A percentile compares a stretch with the other conserved stretches of the same genome.
phyloP scores from a whole-genome alignment of 2,888 invertebrate genomes.

The Phyllotreta striolata region DNA sequence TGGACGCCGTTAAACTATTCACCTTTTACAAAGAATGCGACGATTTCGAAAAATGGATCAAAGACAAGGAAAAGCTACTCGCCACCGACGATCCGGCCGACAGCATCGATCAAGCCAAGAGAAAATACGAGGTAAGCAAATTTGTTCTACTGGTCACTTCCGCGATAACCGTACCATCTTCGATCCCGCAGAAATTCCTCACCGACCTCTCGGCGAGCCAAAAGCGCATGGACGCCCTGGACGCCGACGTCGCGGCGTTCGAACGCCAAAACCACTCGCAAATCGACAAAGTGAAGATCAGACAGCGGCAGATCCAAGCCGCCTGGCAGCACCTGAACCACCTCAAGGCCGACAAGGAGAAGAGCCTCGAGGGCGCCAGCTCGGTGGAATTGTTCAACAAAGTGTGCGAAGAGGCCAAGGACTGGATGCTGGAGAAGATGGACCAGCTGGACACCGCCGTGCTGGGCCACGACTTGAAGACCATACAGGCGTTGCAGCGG shows the following conservation, averaged over 20 bases:
- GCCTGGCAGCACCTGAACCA: slow-evolving; percentile 89
- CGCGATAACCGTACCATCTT: slow-evolving; percentile 1
- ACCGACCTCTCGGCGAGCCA: slow-evolving; percentile 95
- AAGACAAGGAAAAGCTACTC: slow-evolving; percentile 90
- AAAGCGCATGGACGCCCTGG: slow-evolving; percentile 88
- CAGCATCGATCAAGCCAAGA: slow-evolving; percentile 89
- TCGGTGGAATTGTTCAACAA: slow-evolving; percentile 95
- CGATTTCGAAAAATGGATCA: slow-evolving; percentile 97
- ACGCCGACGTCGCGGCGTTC: slow-evolving; percentile 86
- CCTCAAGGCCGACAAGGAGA: slow-evolving; percentile 88
- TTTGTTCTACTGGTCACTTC: not conserved
- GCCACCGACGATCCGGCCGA: slow-evolving; percentile 84
- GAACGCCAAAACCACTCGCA: slow-evolving; percentile 87
- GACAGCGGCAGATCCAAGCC: slow-evolving; percentile 85
- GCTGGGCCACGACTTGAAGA: slow-evolving; percentile 80
- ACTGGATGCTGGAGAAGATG: slow-evolving; percentile 98
- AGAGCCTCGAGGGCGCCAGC: slow-evolving; percentile 78
- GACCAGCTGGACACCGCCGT: slow-evolving; percentile 82
- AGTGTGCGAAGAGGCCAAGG: slow-evolving; percentile 94
- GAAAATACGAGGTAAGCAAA: slow-evolving; percentile 85
- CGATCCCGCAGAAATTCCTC: slow-evolving; percentile 75
- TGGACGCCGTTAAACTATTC: slow-evolving; percentile 91
- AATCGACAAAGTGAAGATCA: slow-evolving; percentile 76
- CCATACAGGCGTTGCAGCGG: slow-evolving; percentile 89
- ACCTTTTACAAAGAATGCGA: slow-evolving; percentile 97